A percentile compares a stretch with the other conserved stretches of the same genome.
phyloP scores from a whole-genome alignment of 2,888 invertebrate species.

The Ophion ellenae region DNA sequence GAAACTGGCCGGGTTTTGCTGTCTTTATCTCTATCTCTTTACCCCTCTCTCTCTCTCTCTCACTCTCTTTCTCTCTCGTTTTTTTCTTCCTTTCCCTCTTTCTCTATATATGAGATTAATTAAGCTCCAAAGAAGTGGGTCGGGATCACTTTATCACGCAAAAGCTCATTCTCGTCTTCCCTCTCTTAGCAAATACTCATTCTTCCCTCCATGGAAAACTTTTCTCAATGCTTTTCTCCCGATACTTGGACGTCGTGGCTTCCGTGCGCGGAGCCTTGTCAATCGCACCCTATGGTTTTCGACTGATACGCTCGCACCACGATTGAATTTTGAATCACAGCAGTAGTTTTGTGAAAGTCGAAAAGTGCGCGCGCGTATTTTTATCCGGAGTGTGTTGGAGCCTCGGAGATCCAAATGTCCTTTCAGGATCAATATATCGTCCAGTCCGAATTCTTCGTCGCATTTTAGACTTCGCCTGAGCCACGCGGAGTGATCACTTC shows the following conservation, averaged over 20 bases:
- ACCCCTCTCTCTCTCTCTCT: not conserved
- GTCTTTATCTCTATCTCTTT: not conserved
- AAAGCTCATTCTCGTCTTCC: slow-evolving; percentile 26
- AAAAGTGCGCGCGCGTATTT: too few relatives aligned
- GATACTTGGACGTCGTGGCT: not conserved
- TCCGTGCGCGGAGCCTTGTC: not conserved
- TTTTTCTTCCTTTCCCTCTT: not conserved
- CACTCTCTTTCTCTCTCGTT: not conserved
- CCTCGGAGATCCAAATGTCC: too few relatives aligned
- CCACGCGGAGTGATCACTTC: too few relatives aligned
- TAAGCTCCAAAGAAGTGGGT: slow-evolving; percentile 51
- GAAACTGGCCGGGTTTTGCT: slow-evolving; percentile 10
- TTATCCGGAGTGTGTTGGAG: too few relatives aligned
- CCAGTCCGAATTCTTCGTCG: too few relatives aligned
- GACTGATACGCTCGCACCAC: not conserved
- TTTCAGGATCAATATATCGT: too few relatives aligned
- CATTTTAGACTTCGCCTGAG: too few relatives aligned
- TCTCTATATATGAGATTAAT: slow-evolving; percentile 38
- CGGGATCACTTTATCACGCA: slow-evolving; percentile 52
- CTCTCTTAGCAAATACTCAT: slow-evolving; percentile 1
- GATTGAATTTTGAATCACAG: not conserved
- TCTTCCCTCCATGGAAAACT: not conserved
- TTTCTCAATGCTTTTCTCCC: not conserved
- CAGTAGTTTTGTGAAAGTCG: too few relatives aligned
- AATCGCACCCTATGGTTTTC: not conserved